Evolutionary conservation across 2,888 invertebrate species (phyloP).

Genomic region (Amiota mariae): DNA sequence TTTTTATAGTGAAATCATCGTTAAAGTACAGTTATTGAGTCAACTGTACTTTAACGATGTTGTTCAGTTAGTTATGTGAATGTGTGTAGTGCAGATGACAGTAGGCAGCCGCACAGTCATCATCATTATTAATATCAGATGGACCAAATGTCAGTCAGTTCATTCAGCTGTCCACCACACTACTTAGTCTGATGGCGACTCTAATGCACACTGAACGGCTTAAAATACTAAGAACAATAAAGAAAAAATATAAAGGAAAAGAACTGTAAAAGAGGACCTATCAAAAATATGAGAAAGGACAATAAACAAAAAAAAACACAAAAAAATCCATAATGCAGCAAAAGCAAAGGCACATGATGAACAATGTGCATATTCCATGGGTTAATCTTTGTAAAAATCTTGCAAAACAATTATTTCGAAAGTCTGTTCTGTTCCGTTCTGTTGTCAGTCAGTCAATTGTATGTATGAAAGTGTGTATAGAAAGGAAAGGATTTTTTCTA

Average conservation of each 20-base stretch:
- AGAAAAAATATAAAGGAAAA: neutral
- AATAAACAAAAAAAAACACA: neutral
- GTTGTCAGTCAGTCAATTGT: too few species aligned
- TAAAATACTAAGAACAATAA: too few species aligned
- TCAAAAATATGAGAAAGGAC: slow-evolving; percentile 19
- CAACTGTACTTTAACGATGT: slow-evolving; percentile 3
- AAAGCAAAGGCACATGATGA: slow-evolving; percentile 27
- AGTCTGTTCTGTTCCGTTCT: neutral
- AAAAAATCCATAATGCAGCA: neutral
- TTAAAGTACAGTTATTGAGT: too few species aligned
- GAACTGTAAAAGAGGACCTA: slow-evolving; percentile 9
- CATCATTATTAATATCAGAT: neutral
- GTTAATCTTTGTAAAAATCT: slow-evolving; percentile 66
- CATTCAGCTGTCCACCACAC: neutral
- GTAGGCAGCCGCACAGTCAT: neutral
- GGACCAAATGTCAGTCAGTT: neutral
- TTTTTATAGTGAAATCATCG: neutral
- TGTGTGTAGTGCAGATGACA: too few species aligned
- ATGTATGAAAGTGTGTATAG: too few species aligned
- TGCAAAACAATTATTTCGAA: slow-evolving; percentile 46
- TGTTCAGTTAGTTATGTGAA: too few species aligned
- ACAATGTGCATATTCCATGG: slow-evolving; percentile 34
- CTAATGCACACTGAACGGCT: neutral
- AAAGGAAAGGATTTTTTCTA: slow-evolving; percentile 22
- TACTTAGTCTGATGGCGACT: neutral